Base-by-base conservation (phyloP, 1,140 invertebrate species). In the Bombyx mandarina region DNA sequence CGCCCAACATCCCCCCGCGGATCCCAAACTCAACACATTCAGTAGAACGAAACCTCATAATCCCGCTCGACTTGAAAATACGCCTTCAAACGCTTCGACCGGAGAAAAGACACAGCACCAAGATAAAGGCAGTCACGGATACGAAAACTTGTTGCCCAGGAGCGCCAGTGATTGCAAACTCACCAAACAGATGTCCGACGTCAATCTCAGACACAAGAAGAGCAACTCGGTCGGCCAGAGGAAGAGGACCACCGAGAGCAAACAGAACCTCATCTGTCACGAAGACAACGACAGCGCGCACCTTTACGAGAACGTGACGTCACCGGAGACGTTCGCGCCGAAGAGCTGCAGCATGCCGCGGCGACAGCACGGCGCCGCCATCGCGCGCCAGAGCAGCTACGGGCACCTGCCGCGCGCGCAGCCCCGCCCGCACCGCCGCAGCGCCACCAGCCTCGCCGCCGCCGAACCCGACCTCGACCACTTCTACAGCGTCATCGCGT, bases 331-430 rank as follows among this genome's bases (percentile, higher is more conserved):
- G 47, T 77, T 76, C 63, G 73, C 77, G 7, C 72, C 77, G n/a
- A 79, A 75, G 54, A 88, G 78, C 54, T 83, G 86, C 62, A 88
- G 84, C 65, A 86, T 88, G 86, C 86, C 86, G 45, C 72, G 85
- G 2, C 77, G 82, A 4, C 74, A 75, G 47, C 73, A 76, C 6
- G 66, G 63, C 12, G 67, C 65, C 45, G 71, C 71, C 18, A 75
- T 80, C 44, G 59, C 75, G 12, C 67, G 79, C 3, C 83, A 82
- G 56, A 73, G 72, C 71, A 82, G 80, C 68, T 73, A 77, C 66
- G 75, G 77, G 0, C 80, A 79, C 26, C 65, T 82, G 47, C 81
- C 79, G 53, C 71, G 81, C 49, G 75, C 73, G 0, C 81, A 77
- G 52, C 67, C 71, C 64, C 77, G 77, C 60, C 75, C 77, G 35